Evolutionary conservation across 2,113 vertebrate genomes (phyloP), one percentile per base, ranked within the genome.

Genomic region (Anguilla rostrata): DNA sequence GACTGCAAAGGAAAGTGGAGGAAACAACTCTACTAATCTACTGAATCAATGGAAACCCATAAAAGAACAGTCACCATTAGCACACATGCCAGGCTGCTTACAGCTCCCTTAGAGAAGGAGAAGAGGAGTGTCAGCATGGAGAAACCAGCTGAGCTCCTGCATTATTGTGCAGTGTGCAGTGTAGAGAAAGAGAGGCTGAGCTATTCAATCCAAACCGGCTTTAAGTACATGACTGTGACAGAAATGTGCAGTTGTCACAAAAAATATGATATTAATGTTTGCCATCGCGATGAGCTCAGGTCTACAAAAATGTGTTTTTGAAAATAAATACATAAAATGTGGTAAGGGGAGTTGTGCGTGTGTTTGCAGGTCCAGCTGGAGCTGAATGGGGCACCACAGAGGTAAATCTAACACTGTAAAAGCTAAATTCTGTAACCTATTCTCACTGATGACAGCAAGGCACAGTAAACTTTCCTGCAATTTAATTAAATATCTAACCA

Each of bases 11-110:
- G 84, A 34, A n/a, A 7, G 34, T 14, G 29, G 29, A 2, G 80
- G 40, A 26, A 75, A 75, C 66, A 81, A 14, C 11, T 12, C 71
- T 85, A 85, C 46, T n/a, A 4, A 39, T 79, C 84, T 79, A 85
- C 34, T 75, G 66, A 39, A 53, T 57, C n/a, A 26, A 75, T 53
- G 40, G 78, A 80, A 78, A 34, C 75, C 83, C 87, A 89, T 89
- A 84, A 83, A 85, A 87, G 22, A 63, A 93, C 94, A 94, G 88
- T 95, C 93, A 94, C 93, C 93, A 92, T 94, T 87, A 91, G 92
- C 86, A 93, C 89, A 94, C 91, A 92, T 34, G 92, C 90, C 94
- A 91, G 49, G 94, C 86, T 84, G 91, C 79, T 39, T 91, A 92
- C 91, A 91, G 87, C 88, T 86, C 92, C 91, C 87, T 92, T 87